Conservation (phyloP, 2,113 vertebrate species). For the Ptilonorhynchus violaceus region DNA sequence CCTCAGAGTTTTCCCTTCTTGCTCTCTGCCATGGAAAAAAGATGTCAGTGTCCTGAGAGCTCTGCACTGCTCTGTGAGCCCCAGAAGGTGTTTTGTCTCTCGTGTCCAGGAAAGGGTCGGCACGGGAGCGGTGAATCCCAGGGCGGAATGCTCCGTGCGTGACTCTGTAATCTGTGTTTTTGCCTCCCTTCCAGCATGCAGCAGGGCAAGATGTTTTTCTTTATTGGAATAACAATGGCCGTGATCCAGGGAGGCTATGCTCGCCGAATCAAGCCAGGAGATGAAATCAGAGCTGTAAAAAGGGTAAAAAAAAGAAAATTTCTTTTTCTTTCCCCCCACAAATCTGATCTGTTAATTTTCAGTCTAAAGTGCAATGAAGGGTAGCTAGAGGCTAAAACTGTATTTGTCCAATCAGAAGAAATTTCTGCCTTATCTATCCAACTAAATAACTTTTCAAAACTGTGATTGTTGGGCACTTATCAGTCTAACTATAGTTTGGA, state of each 20-base stretch:
- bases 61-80: not conserved
- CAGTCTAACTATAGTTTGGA: not conserved
- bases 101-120: not conserved
- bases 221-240: slow-evolving; percentile 95
- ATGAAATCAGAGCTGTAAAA: slow-evolving; percentile 82
- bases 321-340: not conserved
- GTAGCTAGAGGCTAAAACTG: not conserved
- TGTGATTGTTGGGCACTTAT: not conserved
- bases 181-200: slow-evolving; percentile 82
- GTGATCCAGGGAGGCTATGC: slow-evolving; percentile 90
- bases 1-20: not conserved
- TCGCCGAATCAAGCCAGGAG: slow-evolving; percentile 86
- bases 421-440: not conserved
- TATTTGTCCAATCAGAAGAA: not conserved
- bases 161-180: not conserved
- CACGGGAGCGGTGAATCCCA: not conserved
- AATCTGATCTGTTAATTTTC: not conserved
- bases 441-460: not conserved
- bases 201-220: slow-evolving; percentile 98
- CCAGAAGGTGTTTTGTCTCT: not conserved
- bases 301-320: slow-evolving; percentile 72
- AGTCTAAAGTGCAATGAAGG: not conserved
- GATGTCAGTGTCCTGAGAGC: not conserved
- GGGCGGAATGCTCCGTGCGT: not conserved
- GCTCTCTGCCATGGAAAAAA: not conserved